These are phyloP conservation scores for Pelochelys cantorii DNA, from an alignment of 2,797 vertebrate genomes.

Conservation along the genomic window DNA sequence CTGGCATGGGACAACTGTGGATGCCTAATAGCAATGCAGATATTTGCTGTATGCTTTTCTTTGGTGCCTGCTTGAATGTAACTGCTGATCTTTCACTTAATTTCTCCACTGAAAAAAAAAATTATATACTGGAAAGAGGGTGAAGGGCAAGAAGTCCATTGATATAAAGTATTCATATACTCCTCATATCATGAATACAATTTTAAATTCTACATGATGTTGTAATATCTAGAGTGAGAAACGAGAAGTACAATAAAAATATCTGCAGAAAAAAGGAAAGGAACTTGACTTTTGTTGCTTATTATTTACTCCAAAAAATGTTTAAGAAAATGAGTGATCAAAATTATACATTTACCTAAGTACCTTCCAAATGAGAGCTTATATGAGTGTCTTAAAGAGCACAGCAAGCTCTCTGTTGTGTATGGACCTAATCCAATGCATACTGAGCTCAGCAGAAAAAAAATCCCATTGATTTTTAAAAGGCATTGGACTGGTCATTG, in stretches of 20 bases:
- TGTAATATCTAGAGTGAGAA: neutral
- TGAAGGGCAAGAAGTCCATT: neutral
- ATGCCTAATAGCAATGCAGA: too few species aligned
- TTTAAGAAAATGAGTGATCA: neutral
- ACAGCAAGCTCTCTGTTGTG: neutral
- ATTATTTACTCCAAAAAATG: neutral
- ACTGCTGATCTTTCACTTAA: neutral
- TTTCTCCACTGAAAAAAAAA: neutral
- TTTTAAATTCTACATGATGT: neutral
- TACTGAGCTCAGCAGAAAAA: neutral
- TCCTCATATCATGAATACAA: neutral
- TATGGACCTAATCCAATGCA: neutral
- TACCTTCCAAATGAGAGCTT: neutral
- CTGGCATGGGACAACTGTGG: too few species aligned
- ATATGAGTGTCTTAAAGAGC: neutral
- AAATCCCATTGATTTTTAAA: neutral
- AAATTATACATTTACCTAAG: neutral
- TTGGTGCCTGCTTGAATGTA: neutral
- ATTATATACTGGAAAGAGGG: neutral
- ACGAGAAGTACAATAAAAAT: neutral
- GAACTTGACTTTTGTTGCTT: neutral
- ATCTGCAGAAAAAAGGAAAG: neutral
- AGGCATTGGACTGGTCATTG: neutral
- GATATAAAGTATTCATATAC: neutral
- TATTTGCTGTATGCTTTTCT: neutral